phyloP scores from a whole-genome alignment of 2,888 invertebrate species.

The Beris morrisii region DNA sequence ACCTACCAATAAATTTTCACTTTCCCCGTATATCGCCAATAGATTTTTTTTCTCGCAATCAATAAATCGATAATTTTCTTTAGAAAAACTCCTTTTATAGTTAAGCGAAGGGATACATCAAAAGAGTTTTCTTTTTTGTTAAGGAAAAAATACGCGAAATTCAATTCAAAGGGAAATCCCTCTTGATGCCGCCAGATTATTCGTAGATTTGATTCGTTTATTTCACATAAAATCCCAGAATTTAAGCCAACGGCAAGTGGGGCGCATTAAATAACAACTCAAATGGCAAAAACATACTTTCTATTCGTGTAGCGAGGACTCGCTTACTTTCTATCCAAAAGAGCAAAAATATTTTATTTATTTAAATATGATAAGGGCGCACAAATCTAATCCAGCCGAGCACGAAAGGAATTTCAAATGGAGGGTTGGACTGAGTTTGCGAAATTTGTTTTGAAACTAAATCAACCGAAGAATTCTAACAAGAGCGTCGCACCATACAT shows the following conservation, averaged over 20 bases:
- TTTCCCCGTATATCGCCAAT: too few species aligned
- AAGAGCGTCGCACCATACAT: background rate
- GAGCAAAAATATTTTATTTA: slow-evolving; percentile 18
- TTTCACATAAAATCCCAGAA: too few species aligned
- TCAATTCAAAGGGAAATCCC: slow-evolving; percentile 13
- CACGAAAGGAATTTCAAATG: slow-evolving; percentile 12
- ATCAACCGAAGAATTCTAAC: slow-evolving; percentile 29
- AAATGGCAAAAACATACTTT: slow-evolving; percentile 14
- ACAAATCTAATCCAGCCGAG: slow-evolving; percentile 20
- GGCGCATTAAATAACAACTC: too few species aligned
- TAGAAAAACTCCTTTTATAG: too few species aligned
- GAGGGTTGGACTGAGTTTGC: slow-evolving; percentile 20
- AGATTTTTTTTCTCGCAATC: too few species aligned
- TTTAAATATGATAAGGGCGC: slow-evolving; percentile 30
- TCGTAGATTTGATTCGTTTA: slow-evolving; percentile 1
- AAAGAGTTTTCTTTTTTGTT: too few species aligned
- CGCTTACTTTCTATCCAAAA: background rate
- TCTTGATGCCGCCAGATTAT: background rate
- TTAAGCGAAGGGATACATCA: too few species aligned
- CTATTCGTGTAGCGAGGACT: slow-evolving; percentile 16
- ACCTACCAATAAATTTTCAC: too few species aligned
- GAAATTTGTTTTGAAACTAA: slow-evolving; percentile 33
- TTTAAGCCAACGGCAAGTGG: too few species aligned
- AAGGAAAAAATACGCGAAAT: background rate
- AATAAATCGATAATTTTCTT: too few species aligned